A percentile compares a stretch with the other conserved stretches of the same genome.
Evolutionary conservation across 2,113 vertebrate species (phyloP).

Genomic region (Martes martes): DNA sequence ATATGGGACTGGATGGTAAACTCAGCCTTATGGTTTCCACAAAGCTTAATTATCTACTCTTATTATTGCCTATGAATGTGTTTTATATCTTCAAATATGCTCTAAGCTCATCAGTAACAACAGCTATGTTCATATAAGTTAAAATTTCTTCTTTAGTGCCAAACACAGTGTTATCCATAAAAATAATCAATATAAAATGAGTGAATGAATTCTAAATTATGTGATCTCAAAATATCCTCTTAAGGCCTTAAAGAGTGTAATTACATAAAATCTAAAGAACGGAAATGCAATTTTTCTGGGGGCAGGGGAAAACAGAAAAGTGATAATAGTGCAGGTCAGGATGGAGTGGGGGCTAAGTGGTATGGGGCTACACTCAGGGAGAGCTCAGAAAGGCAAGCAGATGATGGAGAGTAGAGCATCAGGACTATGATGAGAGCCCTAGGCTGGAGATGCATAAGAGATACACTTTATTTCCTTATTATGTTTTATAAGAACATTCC

Average conservation of each 20-base stretch:
- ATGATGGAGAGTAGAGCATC: background rate
- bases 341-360: fast-evolving
- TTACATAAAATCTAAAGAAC: background rate
- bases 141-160: background rate
- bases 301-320: background rate
- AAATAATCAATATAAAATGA: background rate
- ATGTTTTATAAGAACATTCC: background rate
- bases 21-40: background rate
- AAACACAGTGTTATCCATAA: background rate
- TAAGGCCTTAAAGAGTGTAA: background rate
- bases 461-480: background rate
- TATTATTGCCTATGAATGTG: background rate
- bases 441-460: background rate
- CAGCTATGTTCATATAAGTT: background rate
- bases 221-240: background rate
- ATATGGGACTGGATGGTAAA: background rate
- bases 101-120: background rate
- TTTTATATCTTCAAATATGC: background rate
- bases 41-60: background rate
- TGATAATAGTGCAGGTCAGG: no score
- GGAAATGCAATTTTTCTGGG: background rate
- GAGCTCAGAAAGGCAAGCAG: background rate
- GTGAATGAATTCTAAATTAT: background rate
- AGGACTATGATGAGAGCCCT: background rate
- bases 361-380: background rate